Conservation (phyloP, 1,140 invertebrate genomes). For the Drosophila mauritiana region DNA sequence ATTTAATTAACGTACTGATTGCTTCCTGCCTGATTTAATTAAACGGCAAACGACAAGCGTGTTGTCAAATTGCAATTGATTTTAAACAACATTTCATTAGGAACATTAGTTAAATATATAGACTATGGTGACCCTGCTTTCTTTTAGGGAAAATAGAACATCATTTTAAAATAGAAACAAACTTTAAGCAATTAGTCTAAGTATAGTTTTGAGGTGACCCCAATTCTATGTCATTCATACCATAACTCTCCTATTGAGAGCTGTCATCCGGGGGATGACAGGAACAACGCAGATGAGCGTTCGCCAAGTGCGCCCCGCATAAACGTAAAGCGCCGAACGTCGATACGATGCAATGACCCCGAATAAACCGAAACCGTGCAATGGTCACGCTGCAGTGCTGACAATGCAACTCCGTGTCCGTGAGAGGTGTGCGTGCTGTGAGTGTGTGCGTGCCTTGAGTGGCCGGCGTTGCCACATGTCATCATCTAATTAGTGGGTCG, state of each 20-base stretch:
- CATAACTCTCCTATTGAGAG: neutral
- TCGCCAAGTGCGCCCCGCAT: neutral
- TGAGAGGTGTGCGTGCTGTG: conserved; percentile 3
- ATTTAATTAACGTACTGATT: too few relatives aligned
- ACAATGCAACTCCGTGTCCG: conserved; percentile 24
- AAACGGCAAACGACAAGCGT: too few relatives aligned
- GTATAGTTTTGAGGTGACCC: neutral
- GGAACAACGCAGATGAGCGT: too few relatives aligned
- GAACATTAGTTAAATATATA: too few relatives aligned
- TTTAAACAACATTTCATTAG: too few relatives aligned
- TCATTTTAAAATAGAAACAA: too few relatives aligned
- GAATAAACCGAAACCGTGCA: conserved; percentile 24
- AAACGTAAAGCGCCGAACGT: neutral
- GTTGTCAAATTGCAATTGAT: too few relatives aligned
- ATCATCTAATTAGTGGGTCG: conserved; percentile 60
- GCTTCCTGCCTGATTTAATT: too few relatives aligned
- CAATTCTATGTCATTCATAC: neutral
- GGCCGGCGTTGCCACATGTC: conserved; percentile 56
- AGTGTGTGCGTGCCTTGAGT: conserved; percentile 11
- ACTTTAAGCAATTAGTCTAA: too few relatives aligned
- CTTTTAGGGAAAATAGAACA: too few relatives aligned
- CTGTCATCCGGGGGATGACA: neutral
- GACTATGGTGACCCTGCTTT: too few relatives aligned
- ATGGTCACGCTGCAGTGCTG: conserved; percentile 38
- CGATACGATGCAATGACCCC: conserved; percentile 25